These are phyloP conservation scores for Marasmarcha lunaedactyla DNA, from an alignment of 2,888 invertebrate genomes.

Conservation along the genomic window DNA sequence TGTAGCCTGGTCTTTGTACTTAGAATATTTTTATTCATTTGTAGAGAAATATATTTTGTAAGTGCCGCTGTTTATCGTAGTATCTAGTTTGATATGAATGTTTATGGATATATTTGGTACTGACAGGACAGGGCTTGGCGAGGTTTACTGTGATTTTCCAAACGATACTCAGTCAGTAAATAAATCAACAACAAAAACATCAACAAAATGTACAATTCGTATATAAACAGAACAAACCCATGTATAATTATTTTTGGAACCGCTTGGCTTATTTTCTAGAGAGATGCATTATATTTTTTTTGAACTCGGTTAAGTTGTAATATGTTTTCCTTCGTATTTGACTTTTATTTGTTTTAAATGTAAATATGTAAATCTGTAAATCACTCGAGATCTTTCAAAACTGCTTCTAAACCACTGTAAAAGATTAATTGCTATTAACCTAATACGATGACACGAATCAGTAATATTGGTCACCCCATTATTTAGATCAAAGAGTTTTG, in stretches of 20 bases:
- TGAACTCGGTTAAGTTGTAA: not conserved
- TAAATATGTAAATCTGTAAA: not conserved
- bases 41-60: constrained; percentile 1
- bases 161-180: not conserved
- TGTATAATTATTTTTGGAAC: not conserved
- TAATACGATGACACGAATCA: not conserved
- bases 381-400: not conserved
- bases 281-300: not conserved
- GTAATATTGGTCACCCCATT: not conserved
- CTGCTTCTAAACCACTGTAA: not conserved
- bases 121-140: not conserved
- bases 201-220: not conserved
- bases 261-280: not conserved
- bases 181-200: not conserved
- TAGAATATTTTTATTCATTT: constrained; percentile 5
- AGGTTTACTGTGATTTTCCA: not conserved
- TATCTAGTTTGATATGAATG: not conserved
- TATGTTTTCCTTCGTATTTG: not conserved
- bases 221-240: not conserved
- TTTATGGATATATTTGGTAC: not conserved
- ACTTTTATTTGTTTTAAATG: not conserved
- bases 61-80: not conserved
- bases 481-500: not conserved
- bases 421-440: not conserved
- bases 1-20: constrained; percentile 5